Evolutionary conservation across 2,113 vertebrate genomes (phyloP).

Genomic region (Cheilinus undulatus): DNA sequence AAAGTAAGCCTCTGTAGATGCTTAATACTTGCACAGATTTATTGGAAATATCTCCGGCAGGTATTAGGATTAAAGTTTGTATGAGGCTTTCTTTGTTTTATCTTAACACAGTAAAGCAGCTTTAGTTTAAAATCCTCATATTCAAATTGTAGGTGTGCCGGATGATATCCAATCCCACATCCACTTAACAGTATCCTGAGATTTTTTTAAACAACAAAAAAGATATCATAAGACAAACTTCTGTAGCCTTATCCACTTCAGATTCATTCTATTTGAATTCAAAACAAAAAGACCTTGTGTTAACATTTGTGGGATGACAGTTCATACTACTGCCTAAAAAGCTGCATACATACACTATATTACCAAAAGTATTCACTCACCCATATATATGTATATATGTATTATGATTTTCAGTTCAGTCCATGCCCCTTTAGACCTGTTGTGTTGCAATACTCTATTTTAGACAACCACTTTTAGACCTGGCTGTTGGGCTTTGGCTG

Average conservation of each 20-base stretch:
- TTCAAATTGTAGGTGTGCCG: conserved; percentile 1
- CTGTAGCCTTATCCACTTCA: conserved; percentile 1
- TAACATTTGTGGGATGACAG: too few relatives aligned
- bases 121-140: conserved; percentile 15
- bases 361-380: too few relatives aligned
- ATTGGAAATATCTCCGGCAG: conserved; percentile 4
- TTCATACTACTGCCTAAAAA: too few relatives aligned
- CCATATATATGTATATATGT: too few relatives aligned
- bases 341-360: too few relatives aligned
- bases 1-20: conserved; percentile 11
- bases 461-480: too few relatives aligned
- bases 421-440: too few relatives aligned
- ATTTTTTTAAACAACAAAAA: conserved; percentile 23
- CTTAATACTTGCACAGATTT: not conserved
- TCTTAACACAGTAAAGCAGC: conserved; percentile 4
- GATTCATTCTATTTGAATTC: conserved; percentile 3
- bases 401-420: too few relatives aligned
- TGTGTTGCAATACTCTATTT: too few relatives aligned
- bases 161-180: conserved; percentile 11
- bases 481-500: too few relatives aligned
- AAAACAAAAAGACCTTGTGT: not conserved
- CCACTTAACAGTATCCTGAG: conserved; percentile 4
- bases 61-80: conserved; percentile 1
- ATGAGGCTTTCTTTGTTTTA: conserved; percentile 8
- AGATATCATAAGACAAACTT: not conserved